These are phyloP conservation scores for Hypocryptadius cinnamomeus DNA, from an alignment of 2,113 vertebrate genomes.

Conservation along the genomic window DNA sequence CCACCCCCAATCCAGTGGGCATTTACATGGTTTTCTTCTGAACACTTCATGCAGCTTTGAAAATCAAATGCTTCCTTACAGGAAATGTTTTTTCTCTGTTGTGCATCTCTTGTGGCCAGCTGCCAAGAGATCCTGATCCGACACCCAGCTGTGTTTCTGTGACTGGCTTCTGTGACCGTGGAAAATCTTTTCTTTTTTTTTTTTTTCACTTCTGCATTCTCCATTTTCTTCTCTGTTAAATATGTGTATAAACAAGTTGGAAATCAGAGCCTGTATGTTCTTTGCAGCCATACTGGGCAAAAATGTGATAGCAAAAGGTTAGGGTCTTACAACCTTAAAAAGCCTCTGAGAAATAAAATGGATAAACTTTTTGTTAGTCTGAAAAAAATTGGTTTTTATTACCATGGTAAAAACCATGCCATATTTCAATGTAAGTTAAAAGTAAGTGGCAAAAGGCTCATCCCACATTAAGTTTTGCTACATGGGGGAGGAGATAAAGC, in stretches of 20 bases:
- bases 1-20: not conserved
- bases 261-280: not conserved
- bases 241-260: not conserved
- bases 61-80: conserved; percentile 52
- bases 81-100: conserved; percentile 36
- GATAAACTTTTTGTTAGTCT: not conserved
- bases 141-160: conserved; percentile 36
- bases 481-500: not conserved
- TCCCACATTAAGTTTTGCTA: not conserved
- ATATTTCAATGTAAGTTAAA: not conserved
- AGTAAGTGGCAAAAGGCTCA: not conserved
- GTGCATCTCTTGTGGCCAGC: conserved; percentile 16
- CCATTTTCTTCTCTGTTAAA: not conserved
- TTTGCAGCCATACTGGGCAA: not conserved
- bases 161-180: not conserved
- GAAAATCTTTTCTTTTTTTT: not conserved
- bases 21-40: conserved; percentile 47
- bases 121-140: conserved; percentile 5
- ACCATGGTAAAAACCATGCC: not conserved
- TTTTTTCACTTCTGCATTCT: not conserved
- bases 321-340: not conserved
- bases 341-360: not conserved
- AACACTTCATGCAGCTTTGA: conserved; percentile 39
- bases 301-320: not conserved
- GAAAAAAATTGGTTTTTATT: not conserved